These are phyloP conservation scores for Cygnus atratus DNA, from an alignment of 2,113 vertebrate genomes.

Conservation along the genomic window DNA sequence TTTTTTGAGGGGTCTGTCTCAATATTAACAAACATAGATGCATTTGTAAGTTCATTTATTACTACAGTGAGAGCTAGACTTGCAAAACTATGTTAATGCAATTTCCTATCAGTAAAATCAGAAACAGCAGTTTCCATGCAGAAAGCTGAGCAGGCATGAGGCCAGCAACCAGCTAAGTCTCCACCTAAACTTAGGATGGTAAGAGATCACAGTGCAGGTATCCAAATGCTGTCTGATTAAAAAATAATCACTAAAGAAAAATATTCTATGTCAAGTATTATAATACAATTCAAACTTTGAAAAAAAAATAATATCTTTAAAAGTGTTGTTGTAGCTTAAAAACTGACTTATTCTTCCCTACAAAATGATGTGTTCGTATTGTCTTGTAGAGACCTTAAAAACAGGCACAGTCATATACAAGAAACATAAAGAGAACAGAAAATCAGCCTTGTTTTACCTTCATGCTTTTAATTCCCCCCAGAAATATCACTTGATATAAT, in stretches of 20 bases:
- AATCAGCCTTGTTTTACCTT: neutral
- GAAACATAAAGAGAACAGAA: neutral
- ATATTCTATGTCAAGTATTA: neutral
- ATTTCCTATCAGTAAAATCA: neutral
- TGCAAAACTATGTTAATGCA: neutral
- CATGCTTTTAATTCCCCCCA: conserved; percentile 4
- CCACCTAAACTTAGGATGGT: neutral
- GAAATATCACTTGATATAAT: conserved; percentile 41
- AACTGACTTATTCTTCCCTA: neutral
- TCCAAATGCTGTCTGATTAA: neutral
- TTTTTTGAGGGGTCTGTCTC: neutral
- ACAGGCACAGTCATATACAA: neutral
- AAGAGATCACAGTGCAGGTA: neutral
- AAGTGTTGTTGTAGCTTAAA: neutral
- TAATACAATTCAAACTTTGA: neutral
- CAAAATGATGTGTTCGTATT: neutral
- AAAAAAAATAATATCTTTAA: neutral
- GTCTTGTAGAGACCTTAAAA: neutral
- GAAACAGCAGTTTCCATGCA: neutral
- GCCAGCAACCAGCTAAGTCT: neutral
- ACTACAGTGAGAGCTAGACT: neutral
- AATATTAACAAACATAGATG: neutral
- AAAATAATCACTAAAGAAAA: neutral
- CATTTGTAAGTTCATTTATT: neutral
- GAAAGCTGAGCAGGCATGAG: neutral